A percentile compares a stretch with the other conserved stretches of the same genome.
phyloP scores from a whole-genome alignment of 2,888 invertebrate species.

The Synergus itoensis region DNA sequence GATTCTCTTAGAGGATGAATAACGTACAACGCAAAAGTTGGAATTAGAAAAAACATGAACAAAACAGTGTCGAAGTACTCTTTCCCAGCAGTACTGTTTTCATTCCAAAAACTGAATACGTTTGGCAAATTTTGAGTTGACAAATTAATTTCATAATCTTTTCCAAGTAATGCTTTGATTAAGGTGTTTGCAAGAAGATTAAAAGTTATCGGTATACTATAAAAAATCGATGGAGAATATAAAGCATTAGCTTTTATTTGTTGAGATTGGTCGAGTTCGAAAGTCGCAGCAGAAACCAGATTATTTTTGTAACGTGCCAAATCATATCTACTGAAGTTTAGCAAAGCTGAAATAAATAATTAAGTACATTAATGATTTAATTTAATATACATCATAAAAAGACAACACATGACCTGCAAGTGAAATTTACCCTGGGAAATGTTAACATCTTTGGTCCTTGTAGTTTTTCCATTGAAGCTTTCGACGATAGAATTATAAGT shows the following conservation, averaged over 20 bases:
- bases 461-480: not conserved
- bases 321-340: conserved; percentile 73
- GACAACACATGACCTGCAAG: too few relatives aligned
- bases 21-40: conserved; percentile 78
- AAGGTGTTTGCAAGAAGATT: conserved; percentile 79
- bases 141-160: conserved; percentile 65
- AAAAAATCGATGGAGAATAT: conserved; percentile 79
- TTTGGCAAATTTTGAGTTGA: conserved; percentile 67
- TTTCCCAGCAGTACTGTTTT: conserved; percentile 41
- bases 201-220: conserved; percentile 80
- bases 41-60: conserved; percentile 64
- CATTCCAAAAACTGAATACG: conserved; percentile 43
- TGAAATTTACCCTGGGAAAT: conserved; percentile 6
- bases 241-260: conserved; percentile 71
- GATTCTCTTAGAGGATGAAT: conserved; percentile 84
- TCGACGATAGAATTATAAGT: conserved; percentile 55
- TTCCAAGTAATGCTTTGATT: conserved; percentile 64
- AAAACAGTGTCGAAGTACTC: conserved; percentile 52
- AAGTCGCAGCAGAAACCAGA: conserved; percentile 77
- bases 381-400: not conserved
- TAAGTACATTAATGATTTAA: not conserved
- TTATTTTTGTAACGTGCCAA: conserved; percentile 78
- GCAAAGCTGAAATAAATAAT: conserved; percentile 75
- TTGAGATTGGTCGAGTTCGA: conserved; percentile 74
- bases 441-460: not conserved